Base-by-base conservation (phyloP, 2,888 invertebrate species). In the Orthosia gothica region DNA sequence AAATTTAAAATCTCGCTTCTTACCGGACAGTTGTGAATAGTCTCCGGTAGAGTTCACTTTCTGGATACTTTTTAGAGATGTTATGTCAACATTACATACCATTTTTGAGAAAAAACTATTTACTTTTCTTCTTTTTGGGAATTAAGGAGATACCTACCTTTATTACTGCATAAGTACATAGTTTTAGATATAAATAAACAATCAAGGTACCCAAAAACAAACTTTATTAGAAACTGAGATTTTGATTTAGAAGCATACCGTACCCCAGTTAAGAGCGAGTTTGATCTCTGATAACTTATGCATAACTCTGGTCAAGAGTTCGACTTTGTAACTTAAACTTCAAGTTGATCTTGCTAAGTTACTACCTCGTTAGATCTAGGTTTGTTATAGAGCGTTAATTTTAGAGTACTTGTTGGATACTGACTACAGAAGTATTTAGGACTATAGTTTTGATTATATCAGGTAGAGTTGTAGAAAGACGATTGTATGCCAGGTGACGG, bases 231-330 rank as follows among this genome's bases (percentile, higher is more conserved):
- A 55, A 62, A 62, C 26, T 32, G n/a, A 26, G 32, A 4, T 52
- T 58, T 55, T n/a, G 45, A 68, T 68, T 55, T 52, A 26, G 69
- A 68, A 70, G 32, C 61, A 45, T 20, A 15, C 26, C n/a, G 54
- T 68, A 47, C 54, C 40, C 32, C 20, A 26, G 69, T 59, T 40
- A 32, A 49, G 49, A 50, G 18, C 47, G 12, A 82, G 47, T 81
- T 81, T 52, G 75, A 71, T 65, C 58, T 47, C n/a, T 52, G 64
- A 79, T 79, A 75, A 82, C 75, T 74, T 70, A 70, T 82, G 70
- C 68, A 79, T 70, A 70, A 75, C 58, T 81, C 69, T 45, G 62
- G 57, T 55, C 59, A 68, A 59, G 54, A 63, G 50, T 82, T 67
- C 54, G 15, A 61, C 40, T 71, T 59, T 45, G 63, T 23, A 50